Evolutionary conservation across 2,113 vertebrate species (phyloP).

Genomic region (Zapus hudsonius): DNA sequence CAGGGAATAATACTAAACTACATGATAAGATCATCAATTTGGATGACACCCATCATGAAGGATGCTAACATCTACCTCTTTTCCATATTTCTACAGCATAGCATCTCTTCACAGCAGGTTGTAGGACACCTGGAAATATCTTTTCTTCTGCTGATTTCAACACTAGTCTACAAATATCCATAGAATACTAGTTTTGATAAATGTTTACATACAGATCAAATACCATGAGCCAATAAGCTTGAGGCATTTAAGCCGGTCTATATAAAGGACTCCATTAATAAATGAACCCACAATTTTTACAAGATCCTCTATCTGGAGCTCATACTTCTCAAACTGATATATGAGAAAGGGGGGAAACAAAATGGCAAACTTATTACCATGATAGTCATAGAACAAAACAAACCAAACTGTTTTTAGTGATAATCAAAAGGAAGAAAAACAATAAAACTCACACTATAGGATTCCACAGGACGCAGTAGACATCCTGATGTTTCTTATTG

Average conservation of each 20-base stretch:
- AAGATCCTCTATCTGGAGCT: neutral
- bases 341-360: neutral
- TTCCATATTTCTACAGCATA: constrained; percentile 45
- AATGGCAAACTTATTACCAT: constrained; percentile 1
- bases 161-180: constrained; percentile 32
- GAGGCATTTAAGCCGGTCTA: neutral
- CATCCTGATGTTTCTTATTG: neutral
- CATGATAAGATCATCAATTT: constrained; percentile 85
- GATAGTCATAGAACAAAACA: constrained; percentile 41
- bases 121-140: neutral
- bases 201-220: neutral
- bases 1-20: constrained; percentile 81
- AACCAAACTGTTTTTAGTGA: constrained; percentile 33
- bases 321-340: constrained; percentile 19
- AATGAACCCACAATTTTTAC: constrained; percentile 21
- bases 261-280: constrained; percentile 43
- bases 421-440: neutral
- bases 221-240: constrained; percentile 17
- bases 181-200: neutral
- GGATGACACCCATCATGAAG: constrained; percentile 79
- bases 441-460: neutral
- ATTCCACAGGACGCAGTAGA: neutral
- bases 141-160: constrained; percentile 41
- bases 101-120: constrained; percentile 36
- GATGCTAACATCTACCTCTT: constrained; percentile 52